Evolutionary conservation across 2,113 vertebrate genomes (phyloP), one percentile per base, ranked within the genome.

Genomic region (Pterophyllum scalare): DNA sequence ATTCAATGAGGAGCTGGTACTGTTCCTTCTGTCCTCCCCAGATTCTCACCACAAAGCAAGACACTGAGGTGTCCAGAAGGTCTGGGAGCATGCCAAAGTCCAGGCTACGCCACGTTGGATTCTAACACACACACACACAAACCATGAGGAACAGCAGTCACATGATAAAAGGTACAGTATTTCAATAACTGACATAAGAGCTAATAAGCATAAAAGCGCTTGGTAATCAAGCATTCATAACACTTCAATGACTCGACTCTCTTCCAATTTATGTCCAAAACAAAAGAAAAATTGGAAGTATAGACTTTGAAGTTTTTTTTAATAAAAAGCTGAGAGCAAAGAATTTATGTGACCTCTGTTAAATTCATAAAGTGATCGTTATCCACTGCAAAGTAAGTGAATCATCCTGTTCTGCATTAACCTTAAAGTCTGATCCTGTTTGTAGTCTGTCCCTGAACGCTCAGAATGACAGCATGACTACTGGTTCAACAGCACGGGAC

Each of bases 61-160:
- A 99, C 86, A 99, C 97, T 0, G 98, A 99, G 0, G 97, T 99
- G 93, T 99, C 98, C 52, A 99, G 96, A 52, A 93, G 95, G 90
- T 98, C 98, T 0, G 98, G 98, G 94, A 99, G 97, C 94, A 99
- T 94, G 77, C 97, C 98, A 56, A 99, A 99, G 88, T 99, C 98
- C 56, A 99, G 95, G 87, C 98, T 99, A 67, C 97, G 95, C 98
- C 98, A 99, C 0, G 98, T 99, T 0, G 98, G 98, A 91, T 99
- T 99, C 98, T 99, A 90, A 12, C 31, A 75, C 64, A 90, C 49
- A 84, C 33, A 82, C 26, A 87, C 26, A 86, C 11, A 74, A 11
- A 94, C 82, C 33, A 82, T 17, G 6, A 46, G 17, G 35, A 67
- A 40, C 19, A 58, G 52, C 10, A 59, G 43, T 28, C 9, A 4